Base-by-base conservation (phyloP, 1,140 invertebrate species). In the Heliconius melpomene region DNA sequence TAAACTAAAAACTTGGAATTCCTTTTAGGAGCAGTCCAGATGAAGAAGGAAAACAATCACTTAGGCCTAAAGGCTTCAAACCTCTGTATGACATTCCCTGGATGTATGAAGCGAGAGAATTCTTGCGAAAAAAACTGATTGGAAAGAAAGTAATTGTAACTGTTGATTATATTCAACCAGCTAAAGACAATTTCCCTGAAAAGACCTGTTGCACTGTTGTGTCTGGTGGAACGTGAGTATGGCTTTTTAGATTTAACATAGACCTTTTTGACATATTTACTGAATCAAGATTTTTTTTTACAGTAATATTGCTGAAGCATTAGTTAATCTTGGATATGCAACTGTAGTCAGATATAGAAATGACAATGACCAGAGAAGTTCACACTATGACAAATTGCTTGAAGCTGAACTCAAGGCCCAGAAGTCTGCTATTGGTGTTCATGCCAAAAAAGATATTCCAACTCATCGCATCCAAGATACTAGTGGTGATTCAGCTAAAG, bases 71-170 rank as follows among this genome's bases (percentile, higher is more conserved):
- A 91, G 96, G 96, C 7, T 94, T 93, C 75, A 95, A 91, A 79
- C 98, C 98, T 2, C 95, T 99, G 0, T 99, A 99, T 91, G 99
- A 99, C 87, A 98, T 99, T 87, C 99, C 99, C 8, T 99, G 97
- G 96, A 98, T 99, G 98, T 99, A 98, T 92, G 99, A 99, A 93
- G 99, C 99, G 1, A 96, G 99, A 80, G 99, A 99, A 95, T 99
- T 98, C 90, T 95, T 99, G 5, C 96, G 99, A 40, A 99, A 99
- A 89, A 98, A 99, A 91, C 95, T 99, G 1, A 98, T 99, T 90
- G 98, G 98, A 3, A 99, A 99, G 92, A 98, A 98, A 89, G 98
- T 99, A 0, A 97, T 98, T 88, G 97, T 99, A 7, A 96, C 97
- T 54, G 96, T 99, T 46, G 99, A 99, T 94, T 99, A 99, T 89